These are phyloP conservation scores for Thunnus thynnus DNA, from an alignment of 2,113 vertebrate genomes.

Conservation along the genomic window DNA sequence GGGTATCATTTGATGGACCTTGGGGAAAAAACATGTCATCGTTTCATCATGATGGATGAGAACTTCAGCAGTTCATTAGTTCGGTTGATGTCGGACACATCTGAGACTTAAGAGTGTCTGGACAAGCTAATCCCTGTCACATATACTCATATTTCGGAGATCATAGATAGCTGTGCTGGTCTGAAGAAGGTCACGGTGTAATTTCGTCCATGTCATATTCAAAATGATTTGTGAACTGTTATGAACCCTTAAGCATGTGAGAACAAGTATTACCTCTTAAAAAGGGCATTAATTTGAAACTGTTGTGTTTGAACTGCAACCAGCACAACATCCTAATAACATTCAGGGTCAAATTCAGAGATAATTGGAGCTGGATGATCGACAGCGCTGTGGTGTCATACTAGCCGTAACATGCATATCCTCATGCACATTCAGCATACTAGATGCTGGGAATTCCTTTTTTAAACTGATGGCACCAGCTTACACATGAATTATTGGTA, in stretches of 20 bases:
- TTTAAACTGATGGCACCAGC: neutral
- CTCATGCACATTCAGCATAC: too few relatives aligned
- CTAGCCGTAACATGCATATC: neutral
- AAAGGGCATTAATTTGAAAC: neutral
- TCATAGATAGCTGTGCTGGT: neutral
- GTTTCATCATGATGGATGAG: constrained; percentile 19
- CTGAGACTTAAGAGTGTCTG: neutral
- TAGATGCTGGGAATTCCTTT: neutral
- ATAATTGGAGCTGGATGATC: neutral
- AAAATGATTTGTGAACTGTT: constrained; percentile 13
- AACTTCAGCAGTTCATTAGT: neutral
- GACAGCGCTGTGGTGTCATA: neutral
- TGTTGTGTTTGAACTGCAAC: neutral
- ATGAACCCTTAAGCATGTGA: neutral
- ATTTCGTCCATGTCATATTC: neutral
- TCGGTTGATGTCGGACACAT: neutral
- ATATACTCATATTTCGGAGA: constrained; percentile 16
- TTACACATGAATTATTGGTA: neutral
- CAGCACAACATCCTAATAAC: neutral
- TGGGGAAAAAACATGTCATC: constrained; percentile 30
- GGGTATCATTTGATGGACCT: constrained; percentile 32
- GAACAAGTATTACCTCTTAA: constrained; percentile 10
- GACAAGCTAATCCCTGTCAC: neutral
- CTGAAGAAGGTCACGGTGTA: neutral
- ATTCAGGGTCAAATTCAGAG: neutral